These are phyloP conservation scores for Cartodere bifasciata DNA, from an alignment of 2,888 invertebrate species.

Conservation along the genomic window DNA sequence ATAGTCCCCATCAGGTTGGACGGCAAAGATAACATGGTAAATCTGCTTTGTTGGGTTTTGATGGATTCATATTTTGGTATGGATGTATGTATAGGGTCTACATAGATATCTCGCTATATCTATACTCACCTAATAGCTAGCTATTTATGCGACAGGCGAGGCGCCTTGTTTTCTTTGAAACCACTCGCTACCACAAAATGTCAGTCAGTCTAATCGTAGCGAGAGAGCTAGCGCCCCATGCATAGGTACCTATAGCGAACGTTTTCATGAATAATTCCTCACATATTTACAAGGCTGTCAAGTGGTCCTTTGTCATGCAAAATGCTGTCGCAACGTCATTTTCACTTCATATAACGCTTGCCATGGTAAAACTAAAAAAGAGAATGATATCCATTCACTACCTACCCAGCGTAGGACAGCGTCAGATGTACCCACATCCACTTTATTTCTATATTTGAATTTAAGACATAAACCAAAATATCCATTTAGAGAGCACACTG, in stretches of 20 bases:
- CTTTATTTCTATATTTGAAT: too few species aligned
- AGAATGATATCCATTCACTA: slow-evolving; percentile 25
- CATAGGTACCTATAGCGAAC: too few species aligned
- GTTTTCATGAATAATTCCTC: slow-evolving; percentile 39
- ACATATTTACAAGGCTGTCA: slow-evolving; percentile 39
- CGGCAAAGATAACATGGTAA: too few species aligned
- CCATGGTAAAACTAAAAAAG: slow-evolving; percentile 32
- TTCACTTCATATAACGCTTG: slow-evolving; percentile 35
- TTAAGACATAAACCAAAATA: too few species aligned
- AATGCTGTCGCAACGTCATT: slow-evolving; percentile 38
- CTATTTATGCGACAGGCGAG: slow-evolving; percentile 31
- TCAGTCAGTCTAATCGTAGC: too few species aligned
- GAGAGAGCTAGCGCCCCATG: slow-evolving; percentile 31
- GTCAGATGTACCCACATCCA: slow-evolving; percentile 26
- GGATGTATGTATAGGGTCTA: too few species aligned
- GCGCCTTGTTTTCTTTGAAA: slow-evolving; percentile 33
- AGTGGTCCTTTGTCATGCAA: slow-evolving; percentile 39
- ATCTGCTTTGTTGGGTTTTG: too few species aligned
- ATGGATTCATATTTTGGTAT: too few species aligned
- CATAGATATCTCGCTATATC: too few species aligned
- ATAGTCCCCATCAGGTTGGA: too few species aligned
- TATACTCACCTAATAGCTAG: too few species aligned
- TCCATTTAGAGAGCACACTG: too few species aligned
- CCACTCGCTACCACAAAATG: slow-evolving; percentile 33
- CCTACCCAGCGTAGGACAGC: slow-evolving; percentile 16